A percentile compares a stretch with the other conserved stretches of the same genome.
These are phyloP conservation scores for Ardeotis arabs DNA, from an alignment of 2,113 vertebrate species.

Conservation along the genomic window DNA sequence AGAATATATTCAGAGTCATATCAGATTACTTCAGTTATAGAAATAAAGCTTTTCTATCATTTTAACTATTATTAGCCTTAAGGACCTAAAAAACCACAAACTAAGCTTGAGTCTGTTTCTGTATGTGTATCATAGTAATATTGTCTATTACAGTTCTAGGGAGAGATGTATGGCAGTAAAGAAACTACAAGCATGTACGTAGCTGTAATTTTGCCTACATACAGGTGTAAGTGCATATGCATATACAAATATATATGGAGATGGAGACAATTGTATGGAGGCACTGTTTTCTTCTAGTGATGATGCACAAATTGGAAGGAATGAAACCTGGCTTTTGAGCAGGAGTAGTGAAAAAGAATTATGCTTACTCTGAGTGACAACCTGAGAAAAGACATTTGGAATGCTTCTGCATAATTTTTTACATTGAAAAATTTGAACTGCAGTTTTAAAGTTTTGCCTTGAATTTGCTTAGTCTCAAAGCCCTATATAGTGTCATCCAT, in stretches of 20 bases:
- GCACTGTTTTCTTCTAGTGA: not conserved
- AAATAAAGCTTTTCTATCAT: not conserved
- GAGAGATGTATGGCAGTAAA: not conserved
- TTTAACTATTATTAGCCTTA: not conserved
- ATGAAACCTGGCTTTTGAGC: not conserved
- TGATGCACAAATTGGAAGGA: not conserved
- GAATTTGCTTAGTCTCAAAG: not conserved
- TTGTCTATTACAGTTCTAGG: not conserved
- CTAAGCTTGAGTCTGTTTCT: not conserved
- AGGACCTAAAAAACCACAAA: not conserved
- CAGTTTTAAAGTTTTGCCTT: not conserved
- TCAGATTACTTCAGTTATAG: not conserved
- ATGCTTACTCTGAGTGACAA: not conserved
- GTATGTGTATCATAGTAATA: not conserved
- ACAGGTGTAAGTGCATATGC: not conserved
- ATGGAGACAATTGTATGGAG: not conserved
- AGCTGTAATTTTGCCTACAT: not conserved
- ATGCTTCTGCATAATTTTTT: not conserved
- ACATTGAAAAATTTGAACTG: not conserved
- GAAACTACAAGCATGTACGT: not conserved
- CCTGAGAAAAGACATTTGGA: not conserved
- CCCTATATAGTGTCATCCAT: not conserved
- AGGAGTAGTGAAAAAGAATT: not conserved
- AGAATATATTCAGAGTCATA: not conserved
- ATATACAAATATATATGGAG: not conserved